Conservation (phyloP, 2,797 vertebrate species). For the Pelodytes ibericus region DNA sequence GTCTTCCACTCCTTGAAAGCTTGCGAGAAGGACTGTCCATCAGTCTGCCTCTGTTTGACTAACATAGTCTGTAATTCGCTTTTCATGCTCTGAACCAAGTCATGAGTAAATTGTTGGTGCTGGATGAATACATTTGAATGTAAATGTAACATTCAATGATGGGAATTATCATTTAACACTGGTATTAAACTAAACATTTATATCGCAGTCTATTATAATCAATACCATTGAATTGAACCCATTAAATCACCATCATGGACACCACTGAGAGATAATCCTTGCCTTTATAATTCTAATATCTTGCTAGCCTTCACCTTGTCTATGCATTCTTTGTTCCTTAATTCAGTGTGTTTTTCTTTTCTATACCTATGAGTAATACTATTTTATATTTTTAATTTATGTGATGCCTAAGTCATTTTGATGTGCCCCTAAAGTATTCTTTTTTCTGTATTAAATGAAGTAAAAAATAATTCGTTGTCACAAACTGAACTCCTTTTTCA, state of each 20-base stretch:
- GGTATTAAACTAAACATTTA: no score
- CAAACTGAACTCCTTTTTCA: conserved; percentile 37
- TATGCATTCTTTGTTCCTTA: conserved; percentile 5
- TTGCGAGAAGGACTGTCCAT: no score
- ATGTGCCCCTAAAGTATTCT: conserved; percentile 19
- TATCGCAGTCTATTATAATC: no score
- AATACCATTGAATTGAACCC: no score
- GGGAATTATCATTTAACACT: no score
- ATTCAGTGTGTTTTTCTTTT: neutral
- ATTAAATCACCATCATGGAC: neutral
- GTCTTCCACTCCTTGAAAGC: no score
- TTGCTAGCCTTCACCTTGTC: neutral
- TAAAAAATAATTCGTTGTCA: conserved; percentile 28
- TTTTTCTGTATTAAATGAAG: conserved; percentile 19
- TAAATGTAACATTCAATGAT: no score
- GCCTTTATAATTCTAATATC: neutral
- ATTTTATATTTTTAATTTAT: conserved; percentile 7
- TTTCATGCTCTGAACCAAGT: no score
- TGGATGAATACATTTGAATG: no score
- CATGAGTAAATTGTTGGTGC: no score
- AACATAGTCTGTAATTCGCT: no score
- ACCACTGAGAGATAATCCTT: neutral
- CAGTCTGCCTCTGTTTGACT: no score
- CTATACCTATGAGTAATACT: conserved; percentile 12
- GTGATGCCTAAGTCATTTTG: conserved; percentile 24